Percentiles rank a stretch among this genome's conserved stretches.
These are phyloP conservation scores for Podarcis lilfordi DNA, from an alignment of 2,797 vertebrate species.

Conservation along the genomic window DNA sequence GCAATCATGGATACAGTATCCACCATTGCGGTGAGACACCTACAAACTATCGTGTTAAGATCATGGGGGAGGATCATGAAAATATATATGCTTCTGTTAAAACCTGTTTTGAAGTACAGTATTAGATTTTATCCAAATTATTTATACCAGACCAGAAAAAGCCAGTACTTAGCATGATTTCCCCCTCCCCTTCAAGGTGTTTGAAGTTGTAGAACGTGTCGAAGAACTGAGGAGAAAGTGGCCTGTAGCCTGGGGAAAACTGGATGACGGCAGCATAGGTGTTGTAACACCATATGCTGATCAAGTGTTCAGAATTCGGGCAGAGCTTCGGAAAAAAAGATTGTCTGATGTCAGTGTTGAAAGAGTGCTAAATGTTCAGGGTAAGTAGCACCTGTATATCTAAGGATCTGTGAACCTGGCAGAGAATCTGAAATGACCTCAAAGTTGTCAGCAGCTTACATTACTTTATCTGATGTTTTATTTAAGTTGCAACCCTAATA, in stretches of 20 bases:
- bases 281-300: slow-evolving; percentile 98
- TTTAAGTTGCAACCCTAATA: background rate
- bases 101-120: background rate
- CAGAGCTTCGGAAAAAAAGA: slow-evolving; percentile 96
- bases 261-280: slow-evolving; percentile 97
- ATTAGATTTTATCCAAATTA: background rate
- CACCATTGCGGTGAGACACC: background rate
- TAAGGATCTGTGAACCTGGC: background rate
- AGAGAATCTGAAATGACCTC: background rate
- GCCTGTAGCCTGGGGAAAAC: slow-evolving; percentile 98
- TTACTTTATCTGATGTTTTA: background rate
- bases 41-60: background rate
- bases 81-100: background rate
- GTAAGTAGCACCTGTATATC: slow-evolving; percentile 76
- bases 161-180: background rate
- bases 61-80: no score
- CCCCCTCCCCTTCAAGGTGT: slow-evolving; percentile 83
- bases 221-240: slow-evolving; percentile 97
- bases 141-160: background rate
- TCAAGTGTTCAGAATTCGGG: slow-evolving; percentile 97
- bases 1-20: background rate
- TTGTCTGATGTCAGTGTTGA: slow-evolving; percentile 97
- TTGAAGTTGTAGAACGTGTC: slow-evolving; percentile 98
- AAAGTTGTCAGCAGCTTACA: background rate
- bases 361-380: slow-evolving; percentile 98